Percentiles rank a stretch among this genome's conserved stretches.
phyloP scores from a whole-genome alignment of 2,888 invertebrate genomes.

The Furcula furcula region DNA sequence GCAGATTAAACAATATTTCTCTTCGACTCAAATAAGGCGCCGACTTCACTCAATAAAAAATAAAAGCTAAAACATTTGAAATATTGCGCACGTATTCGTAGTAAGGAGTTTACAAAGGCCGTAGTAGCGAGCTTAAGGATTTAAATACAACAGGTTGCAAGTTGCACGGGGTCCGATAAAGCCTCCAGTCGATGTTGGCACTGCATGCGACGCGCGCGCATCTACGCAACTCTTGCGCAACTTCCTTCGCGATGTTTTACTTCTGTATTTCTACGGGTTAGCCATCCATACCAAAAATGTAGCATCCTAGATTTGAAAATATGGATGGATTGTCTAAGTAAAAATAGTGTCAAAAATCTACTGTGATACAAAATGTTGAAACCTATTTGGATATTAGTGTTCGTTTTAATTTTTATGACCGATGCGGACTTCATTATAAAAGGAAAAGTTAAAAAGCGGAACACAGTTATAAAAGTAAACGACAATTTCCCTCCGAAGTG shows the following conservation, averaged over 20 bases:
- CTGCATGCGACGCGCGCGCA: slow-evolving; percentile 73
- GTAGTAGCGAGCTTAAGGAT: slow-evolving; percentile 61
- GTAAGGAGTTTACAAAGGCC: slow-evolving; percentile 59
- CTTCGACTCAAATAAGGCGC: slow-evolving; percentile 12
- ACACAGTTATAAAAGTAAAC: slow-evolving; percentile 68
- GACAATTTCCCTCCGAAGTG: slow-evolving; percentile 57
- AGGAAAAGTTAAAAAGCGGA: slow-evolving; percentile 71
- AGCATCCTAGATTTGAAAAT: too few species aligned
- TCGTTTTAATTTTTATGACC: slow-evolving; percentile 45
- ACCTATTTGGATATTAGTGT: slow-evolving; percentile 35
- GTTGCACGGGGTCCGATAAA: slow-evolving; percentile 62
- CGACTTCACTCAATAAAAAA: slow-evolving; percentile 4
- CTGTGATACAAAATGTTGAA: slow-evolving; percentile 53
- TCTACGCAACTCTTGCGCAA: slow-evolving; percentile 27
- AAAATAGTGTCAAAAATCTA: slow-evolving; percentile 22
- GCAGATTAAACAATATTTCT: slow-evolving; percentile 3
- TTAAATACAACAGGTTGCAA: slow-evolving; percentile 70
- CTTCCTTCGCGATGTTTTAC: slow-evolving; percentile 27
- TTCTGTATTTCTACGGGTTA: slow-evolving; percentile 16
- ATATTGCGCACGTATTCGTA: slow-evolving; percentile 35
- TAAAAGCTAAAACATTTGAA: slow-evolving; percentile 10
- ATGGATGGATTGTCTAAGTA: too few species aligned
- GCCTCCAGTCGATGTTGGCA: slow-evolving; percentile 72
- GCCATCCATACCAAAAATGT: too few species aligned
- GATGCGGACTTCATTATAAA: slow-evolving; percentile 60